Conservation (phyloP, 1,140 invertebrate genomes). For the Armadillidium nasatum region DNA sequence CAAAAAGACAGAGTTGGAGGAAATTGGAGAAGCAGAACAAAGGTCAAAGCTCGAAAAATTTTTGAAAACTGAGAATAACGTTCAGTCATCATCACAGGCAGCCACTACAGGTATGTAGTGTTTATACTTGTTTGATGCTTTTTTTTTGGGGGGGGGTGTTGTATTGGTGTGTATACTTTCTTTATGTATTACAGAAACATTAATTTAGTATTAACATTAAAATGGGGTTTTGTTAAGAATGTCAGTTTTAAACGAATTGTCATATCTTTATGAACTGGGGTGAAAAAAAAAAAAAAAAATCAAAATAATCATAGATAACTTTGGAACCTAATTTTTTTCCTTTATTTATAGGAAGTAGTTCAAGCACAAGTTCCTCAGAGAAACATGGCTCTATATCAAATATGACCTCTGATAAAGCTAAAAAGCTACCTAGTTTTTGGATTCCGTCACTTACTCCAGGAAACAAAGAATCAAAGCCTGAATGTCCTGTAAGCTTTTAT, state of each 20-base stretch:
- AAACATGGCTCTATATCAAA: slow-evolving; percentile 62
- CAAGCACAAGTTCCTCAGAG: background rate
- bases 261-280: too few species aligned
- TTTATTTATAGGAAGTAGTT: background rate
- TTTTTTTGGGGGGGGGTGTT: background rate
- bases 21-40: slow-evolving; percentile 65
- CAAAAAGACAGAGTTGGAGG: slow-evolving; percentile 52
- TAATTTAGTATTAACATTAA: too few species aligned
- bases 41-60: slow-evolving; percentile 68
- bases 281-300: too few species aligned
- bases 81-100: slow-evolving; percentile 52
- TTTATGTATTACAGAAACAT: background rate
- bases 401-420: slow-evolving; percentile 64
- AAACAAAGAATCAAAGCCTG: slow-evolving; percentile 63
- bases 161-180: background rate
- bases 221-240: too few species aligned
- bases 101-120: slow-evolving; percentile 14
- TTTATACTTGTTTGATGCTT: background rate
- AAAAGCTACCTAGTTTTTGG: slow-evolving; percentile 93
- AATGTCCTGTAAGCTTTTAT: slow-evolving; percentile 63
- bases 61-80: slow-evolving; percentile 69
- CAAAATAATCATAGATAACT: too few species aligned
- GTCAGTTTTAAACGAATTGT: too few species aligned
- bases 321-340: too few species aligned
- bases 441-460: slow-evolving; percentile 89